Percentiles rank a stretch among this genome's conserved stretches.
Evolutionary conservation across 2,113 vertebrate genomes (phyloP).

Genomic region (Perccottus glenii): DNA sequence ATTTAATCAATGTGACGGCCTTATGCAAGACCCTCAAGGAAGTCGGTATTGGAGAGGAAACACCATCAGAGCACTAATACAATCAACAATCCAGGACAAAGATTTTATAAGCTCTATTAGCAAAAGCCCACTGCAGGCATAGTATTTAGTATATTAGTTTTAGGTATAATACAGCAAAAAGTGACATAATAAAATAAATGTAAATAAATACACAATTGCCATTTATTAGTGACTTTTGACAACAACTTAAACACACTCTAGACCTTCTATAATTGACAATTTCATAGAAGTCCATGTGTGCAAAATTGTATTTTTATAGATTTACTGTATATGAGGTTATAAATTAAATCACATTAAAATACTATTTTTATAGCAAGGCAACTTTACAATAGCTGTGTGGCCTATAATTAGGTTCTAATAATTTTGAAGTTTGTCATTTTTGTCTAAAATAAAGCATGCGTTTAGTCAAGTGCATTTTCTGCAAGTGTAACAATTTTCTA

Average conservation of each 20-base stretch:
- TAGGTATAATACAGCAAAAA: background rate
- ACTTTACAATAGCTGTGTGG: conserved; percentile 7
- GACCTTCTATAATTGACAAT: no score
- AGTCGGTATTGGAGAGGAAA: conserved; percentile 68
- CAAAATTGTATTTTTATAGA: no score
- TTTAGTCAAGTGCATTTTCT: background rate
- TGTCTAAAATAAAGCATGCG: conserved; percentile 13
- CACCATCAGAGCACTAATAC: conserved; percentile 56
- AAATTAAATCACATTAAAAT: background rate
- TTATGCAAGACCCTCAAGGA: conserved; percentile 64
- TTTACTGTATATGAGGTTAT: no score
- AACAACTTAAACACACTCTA: no score
- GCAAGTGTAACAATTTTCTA: conserved; percentile 12
- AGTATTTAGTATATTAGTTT: conserved; percentile 38
- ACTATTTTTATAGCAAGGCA: no score
- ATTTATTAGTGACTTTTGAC: no score
- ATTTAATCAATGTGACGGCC: conserved; percentile 67
- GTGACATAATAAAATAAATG: background rate
- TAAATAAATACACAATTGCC: background rate
- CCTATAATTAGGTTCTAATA: background rate
- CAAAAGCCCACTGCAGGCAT: conserved; percentile 12
- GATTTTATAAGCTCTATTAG: conserved; percentile 48
- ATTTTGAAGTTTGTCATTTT: background rate
- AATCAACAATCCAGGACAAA: conserved; percentile 46
- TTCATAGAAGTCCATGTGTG: no score